Conservation (phyloP, 1,140 invertebrate species). For the Rhagoletis zephyria region DNA sequence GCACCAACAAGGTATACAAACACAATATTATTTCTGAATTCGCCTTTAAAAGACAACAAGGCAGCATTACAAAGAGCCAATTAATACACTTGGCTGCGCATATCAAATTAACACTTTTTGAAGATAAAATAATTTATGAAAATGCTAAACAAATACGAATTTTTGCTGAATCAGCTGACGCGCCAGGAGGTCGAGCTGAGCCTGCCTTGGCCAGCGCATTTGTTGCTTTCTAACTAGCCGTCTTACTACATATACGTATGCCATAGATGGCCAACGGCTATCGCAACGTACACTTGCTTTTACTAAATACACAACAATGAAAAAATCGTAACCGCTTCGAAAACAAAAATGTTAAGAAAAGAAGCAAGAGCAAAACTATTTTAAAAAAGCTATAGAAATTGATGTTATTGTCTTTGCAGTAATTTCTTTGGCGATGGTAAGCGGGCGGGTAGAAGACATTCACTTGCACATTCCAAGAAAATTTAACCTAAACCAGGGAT, state of each 20-base stretch:
- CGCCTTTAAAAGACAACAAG: too few species aligned
- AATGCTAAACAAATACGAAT: neutral
- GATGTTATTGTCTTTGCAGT: neutral
- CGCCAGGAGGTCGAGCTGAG: neutral
- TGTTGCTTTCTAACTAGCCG: constrained; percentile 1
- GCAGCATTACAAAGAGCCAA: neutral
- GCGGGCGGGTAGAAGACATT: neutral
- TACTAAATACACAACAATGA: neutral
- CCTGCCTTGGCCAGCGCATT: neutral
- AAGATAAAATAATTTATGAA: neutral
- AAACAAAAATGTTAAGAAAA: neutral
- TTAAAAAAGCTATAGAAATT: neutral
- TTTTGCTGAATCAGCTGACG: neutral
- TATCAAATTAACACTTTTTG: neutral
- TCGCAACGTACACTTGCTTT: neutral
- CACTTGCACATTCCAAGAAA: neutral
- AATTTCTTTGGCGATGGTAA: neutral
- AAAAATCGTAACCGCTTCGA: neutral
- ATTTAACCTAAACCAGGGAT: too few species aligned
- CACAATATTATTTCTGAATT: too few species aligned
- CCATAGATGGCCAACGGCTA: too few species aligned
- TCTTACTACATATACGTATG: neutral
- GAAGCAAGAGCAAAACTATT: neutral
- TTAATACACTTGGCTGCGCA: neutral
- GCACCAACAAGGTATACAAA: too few species aligned